Evolutionary conservation across 2,888 invertebrate species (phyloP), one percentile per base, ranked within the genome.

Genomic region (Zootermopsis nevadensis): DNA sequence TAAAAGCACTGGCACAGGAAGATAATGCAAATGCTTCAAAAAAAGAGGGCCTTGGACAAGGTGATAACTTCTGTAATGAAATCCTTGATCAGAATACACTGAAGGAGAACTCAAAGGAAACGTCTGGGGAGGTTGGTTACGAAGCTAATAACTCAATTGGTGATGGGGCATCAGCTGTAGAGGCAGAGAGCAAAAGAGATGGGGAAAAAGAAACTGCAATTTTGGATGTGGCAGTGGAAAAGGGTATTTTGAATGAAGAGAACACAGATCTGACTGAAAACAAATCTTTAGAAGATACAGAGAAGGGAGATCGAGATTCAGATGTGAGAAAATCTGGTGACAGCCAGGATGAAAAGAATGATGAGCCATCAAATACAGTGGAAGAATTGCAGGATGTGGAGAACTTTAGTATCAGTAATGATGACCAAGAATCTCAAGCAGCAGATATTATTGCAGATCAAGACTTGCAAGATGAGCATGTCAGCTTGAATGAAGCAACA

Each of bases 161-260:
- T 69, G 69, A 69, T 30, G 27, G 33, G 30, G 2, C 69, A 69
- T 19, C 69, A 22, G 69, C 33, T 33, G 27, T 6, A 66, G 66
- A 15, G 4, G 33, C 19, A 33, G 69, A 31, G 12, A 24, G 24
- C 27, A 10, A 22, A 1, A 22, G 12, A 19, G 69, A 69, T 31
- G 31, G 19, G 2, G 33, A 69, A 2, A 69, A 33, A 33, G 31
- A 69, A 22, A 31, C 33, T 31, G 33, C 22, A 19, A 1, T 31
- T 6, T 19, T 48, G 48, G 48, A 48, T 30, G 79, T 55, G 24
- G 79, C 55, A 60, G n/a, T 55, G 31, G 79, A 79, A 33, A 66
- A 60, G 38, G 80, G 33, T 22, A 35, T 66, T 19, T 12, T 80
- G 27, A 67, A 35, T 19, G 80, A 80, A 80, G 33, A 48, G 30